phyloP scores from a whole-genome alignment of 1,140 invertebrate genomes.

The Schlechtendalia chinensis region DNA sequence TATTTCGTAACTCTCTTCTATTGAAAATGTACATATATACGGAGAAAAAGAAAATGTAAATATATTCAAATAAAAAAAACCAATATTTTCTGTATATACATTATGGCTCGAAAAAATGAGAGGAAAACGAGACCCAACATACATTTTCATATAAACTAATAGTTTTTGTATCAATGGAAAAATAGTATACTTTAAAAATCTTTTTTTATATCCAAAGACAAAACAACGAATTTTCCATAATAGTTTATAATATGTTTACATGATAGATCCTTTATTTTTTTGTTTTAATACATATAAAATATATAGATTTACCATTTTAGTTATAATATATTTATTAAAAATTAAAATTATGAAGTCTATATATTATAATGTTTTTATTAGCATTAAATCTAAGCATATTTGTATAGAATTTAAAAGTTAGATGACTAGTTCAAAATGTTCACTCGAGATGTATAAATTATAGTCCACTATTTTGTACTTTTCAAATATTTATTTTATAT shows the following conservation, averaged over 20 bases:
- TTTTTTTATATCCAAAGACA: background rate
- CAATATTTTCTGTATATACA: slow-evolving; percentile 13
- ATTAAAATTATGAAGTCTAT: no score
- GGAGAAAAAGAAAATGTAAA: background rate
- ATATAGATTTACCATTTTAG: no score
- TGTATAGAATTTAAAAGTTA: no score
- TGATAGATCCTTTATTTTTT: background rate
- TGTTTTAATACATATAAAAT: background rate
- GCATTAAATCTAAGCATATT: no score
- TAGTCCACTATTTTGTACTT: no score
- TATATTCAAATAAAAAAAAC: slow-evolving; percentile 29
- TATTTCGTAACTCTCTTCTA: background rate
- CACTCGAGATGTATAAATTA: no score
- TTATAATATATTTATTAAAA: no score
- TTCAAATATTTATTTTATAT: no score
- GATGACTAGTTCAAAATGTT: no score
- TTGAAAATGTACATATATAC: background rate
- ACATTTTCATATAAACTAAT: background rate
- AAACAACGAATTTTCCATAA: background rate
- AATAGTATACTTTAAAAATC: background rate
- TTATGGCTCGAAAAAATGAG: background rate
- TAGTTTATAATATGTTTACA: background rate
- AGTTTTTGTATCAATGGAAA: background rate
- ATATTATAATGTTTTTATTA: no score
- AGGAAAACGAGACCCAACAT: background rate